Evolutionary conservation across 2,797 vertebrate genomes (phyloP).

Genomic region (Lepilemur septentrionalis): DNA sequence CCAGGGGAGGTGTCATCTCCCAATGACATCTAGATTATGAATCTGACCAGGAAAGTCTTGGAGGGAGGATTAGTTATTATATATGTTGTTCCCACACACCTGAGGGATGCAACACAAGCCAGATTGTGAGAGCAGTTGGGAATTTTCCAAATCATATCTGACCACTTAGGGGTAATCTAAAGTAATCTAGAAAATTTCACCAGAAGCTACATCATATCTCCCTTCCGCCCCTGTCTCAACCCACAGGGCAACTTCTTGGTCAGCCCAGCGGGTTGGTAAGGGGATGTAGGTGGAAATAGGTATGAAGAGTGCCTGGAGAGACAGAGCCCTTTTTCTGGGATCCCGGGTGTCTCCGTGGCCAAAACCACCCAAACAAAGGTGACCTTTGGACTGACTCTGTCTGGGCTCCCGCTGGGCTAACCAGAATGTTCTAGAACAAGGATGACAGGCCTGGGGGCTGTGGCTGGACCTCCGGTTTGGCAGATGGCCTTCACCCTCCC

Average conservation of each 20-base stretch:
- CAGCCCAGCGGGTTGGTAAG: background rate
- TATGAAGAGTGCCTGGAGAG: background rate
- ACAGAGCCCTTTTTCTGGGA: background rate
- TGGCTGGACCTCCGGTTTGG: background rate
- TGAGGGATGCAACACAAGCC: background rate
- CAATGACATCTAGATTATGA: background rate
- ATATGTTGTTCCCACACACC: background rate
- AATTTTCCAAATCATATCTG: conserved; percentile 18
- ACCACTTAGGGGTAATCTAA: background rate
- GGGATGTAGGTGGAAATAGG: background rate
- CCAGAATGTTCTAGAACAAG: conserved; percentile 36
- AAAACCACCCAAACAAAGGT: background rate
- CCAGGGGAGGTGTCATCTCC: background rate
- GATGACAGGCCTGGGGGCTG: background rate
- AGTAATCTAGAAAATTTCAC: background rate
- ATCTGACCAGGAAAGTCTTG: background rate
- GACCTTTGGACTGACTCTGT: background rate
- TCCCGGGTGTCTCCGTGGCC: background rate
- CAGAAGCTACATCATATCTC: background rate
- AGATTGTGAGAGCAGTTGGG: background rate
- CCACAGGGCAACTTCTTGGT: background rate
- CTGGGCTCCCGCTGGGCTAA: background rate
- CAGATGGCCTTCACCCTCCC: background rate
- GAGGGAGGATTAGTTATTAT: background rate
- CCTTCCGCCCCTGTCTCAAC: background rate